A percentile compares a stretch with the other conserved stretches of the same genome.
Conservation (phyloP, 2,888 invertebrate genomes). For the Tachystola acroxantha region DNA sequence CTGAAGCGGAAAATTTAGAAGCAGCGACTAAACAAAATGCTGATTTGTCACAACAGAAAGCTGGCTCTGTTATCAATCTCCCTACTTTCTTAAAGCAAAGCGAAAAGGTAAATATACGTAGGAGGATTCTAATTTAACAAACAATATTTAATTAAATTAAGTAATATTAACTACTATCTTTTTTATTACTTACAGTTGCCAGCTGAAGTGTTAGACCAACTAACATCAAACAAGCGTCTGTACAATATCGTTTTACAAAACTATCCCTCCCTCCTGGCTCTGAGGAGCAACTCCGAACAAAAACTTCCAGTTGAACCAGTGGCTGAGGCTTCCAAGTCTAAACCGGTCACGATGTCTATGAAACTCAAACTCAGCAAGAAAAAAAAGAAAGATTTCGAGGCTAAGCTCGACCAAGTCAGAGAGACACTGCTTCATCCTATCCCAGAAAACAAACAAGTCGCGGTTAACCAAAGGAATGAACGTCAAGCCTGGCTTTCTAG, state of each 20-base stretch:
- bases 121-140: background rate
- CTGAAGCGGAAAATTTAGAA: conserved; percentile 68
- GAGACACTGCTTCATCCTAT: conserved; percentile 64
- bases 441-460: conserved; percentile 59
- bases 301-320: conserved; percentile 64
- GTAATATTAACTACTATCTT: background rate
- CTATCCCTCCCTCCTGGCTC: conserved; percentile 82
- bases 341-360: conserved; percentile 82
- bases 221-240: conserved; percentile 80
- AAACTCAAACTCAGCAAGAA: conserved; percentile 70
- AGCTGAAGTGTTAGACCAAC: conserved; percentile 83
- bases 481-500: conserved; percentile 64
- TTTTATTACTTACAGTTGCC: conserved; percentile 74
- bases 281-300: conserved; percentile 81
- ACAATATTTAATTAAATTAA: background rate
- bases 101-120: conserved; percentile 79
- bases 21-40: conserved; percentile 66
- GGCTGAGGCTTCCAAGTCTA: conserved; percentile 46
- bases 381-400: conserved; percentile 56
- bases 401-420: conserved; percentile 56
- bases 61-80: conserved; percentile 85
- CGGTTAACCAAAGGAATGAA: conserved; percentile 37
- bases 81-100: conserved; percentile 88
- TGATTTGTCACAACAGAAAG: conserved; percentile 57
- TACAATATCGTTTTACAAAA: conserved; percentile 85